Base-by-base conservation (phyloP, 2,888 invertebrate genomes). In the Torymus texanus region DNA sequence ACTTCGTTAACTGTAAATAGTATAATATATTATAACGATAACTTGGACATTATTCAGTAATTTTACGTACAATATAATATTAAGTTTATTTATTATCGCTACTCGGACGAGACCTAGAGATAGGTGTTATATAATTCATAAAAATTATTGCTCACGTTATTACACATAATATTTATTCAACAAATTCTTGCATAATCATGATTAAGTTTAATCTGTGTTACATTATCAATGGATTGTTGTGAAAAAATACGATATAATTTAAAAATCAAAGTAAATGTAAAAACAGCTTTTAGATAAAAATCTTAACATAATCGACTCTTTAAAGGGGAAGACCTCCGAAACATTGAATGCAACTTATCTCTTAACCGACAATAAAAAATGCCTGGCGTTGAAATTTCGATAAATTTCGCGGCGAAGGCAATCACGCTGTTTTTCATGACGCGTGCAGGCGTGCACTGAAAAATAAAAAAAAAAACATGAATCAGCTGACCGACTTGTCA, bases 401-500 rank as follows among this genome's bases (percentile, higher is more conserved):
- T 41, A 41, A 41, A 41, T 8, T 41, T 41, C 10, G 5, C 41
- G 41, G 1, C 41, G 41, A 41, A 41, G 41, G 8, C 10, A 5
- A 41, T 8, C 41, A 8, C 5, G 41, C 41, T 8, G 5, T 41
- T 29, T 41, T 41, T 41, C 5, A 41, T 41, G 71, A 53, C 50
- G 41, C 59, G 63, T 41, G 63, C 62, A 62, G 24, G 71, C 59
- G 71, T 1, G n/a, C 50, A 58, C 58, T 58, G 21, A 21, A 50
- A 14, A 56, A 14, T 0, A 21, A 58, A 2, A 51, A 18, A n/a
- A 55, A 29, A 68, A 55, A 16, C 21, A 55, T 62, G 56, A 73
- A 78, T 67, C 67, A 62, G 73, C 73, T 71, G 77, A 77, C 71
- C 65, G 75, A 71, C 24, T 71, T 58, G 56, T 53, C 59, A 18